Evolutionary conservation across 1,140 invertebrate genomes (phyloP).

Genomic region (Macrosteles quadrilineatus): DNA sequence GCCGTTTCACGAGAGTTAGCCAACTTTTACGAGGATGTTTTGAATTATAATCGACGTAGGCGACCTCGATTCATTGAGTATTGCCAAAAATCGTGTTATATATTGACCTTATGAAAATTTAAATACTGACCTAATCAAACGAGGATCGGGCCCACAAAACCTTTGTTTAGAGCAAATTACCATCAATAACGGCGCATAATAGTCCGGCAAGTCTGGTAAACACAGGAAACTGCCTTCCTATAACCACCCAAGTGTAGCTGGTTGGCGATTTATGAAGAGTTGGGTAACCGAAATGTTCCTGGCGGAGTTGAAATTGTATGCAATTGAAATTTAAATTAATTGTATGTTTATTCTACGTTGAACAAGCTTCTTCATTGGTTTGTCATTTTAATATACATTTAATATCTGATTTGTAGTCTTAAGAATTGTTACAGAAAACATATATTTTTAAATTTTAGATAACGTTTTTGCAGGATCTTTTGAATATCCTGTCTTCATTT

Average conservation of each 20-base stretch:
- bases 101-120: constrained; percentile 11
- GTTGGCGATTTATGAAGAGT: too few relatives aligned
- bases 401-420: too few relatives aligned
- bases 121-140: constrained; percentile 23
- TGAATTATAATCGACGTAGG: background rate
- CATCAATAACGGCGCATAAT: background rate
- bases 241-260: background rate
- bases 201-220: background rate
- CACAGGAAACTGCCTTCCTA: background rate
- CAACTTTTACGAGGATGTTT: background rate
- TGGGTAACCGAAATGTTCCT: too few relatives aligned
- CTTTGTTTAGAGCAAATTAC: constrained; percentile 14
- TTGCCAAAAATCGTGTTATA: constrained; percentile 18
- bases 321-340: too few relatives aligned
- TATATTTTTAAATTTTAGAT: too few relatives aligned
- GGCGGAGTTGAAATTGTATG: too few relatives aligned
- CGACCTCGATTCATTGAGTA: background rate
- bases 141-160: constrained; percentile 2
- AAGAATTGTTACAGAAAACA: too few relatives aligned
- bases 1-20: background rate
- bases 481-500: too few relatives aligned
- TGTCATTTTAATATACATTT: too few relatives aligned
- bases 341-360: too few relatives aligned
- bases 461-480: too few relatives aligned
- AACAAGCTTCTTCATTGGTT: too few relatives aligned